phyloP scores from a whole-genome alignment of 2,888 invertebrate genomes.

The Epinotia brunnichana region DNA sequence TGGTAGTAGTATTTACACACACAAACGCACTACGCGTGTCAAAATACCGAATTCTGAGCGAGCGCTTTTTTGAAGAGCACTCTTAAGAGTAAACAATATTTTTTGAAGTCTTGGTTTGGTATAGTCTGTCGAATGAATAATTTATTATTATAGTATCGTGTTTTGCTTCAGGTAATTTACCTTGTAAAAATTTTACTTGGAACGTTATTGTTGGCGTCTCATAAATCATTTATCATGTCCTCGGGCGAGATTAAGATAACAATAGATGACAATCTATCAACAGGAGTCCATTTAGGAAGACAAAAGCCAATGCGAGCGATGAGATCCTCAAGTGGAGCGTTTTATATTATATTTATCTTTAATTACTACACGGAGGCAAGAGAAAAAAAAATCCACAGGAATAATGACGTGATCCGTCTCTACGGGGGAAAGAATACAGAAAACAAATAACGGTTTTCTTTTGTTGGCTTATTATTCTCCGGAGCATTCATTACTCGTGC shows the following conservation, averaged over 20 bases:
- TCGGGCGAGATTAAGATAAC: constrained; percentile 77
- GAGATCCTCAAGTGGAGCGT: constrained; percentile 72
- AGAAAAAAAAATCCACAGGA: constrained; percentile 51
- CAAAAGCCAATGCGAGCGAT: constrained; percentile 70
- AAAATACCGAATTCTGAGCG: too few relatives aligned
- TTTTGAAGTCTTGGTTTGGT: too few relatives aligned
- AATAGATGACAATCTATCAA: constrained; percentile 79
- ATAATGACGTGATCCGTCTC: constrained; percentile 77
- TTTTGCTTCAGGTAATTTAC: constrained; percentile 44
- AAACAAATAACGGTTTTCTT: constrained; percentile 82
- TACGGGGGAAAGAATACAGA: constrained; percentile 68
- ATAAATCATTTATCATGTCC: constrained; percentile 79
- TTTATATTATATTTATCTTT: constrained; percentile 83
- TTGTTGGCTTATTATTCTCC: constrained; percentile 81
- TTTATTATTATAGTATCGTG: constrained; percentile 36
- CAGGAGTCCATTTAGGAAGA: constrained; percentile 75
- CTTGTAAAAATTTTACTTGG: constrained; percentile 48
- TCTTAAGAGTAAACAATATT: not conserved
- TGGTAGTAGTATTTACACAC: too few relatives aligned
- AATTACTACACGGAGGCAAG: constrained; percentile 75
- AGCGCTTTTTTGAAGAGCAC: too few relatives aligned
- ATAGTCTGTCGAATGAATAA: not conserved
- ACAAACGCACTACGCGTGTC: too few relatives aligned
- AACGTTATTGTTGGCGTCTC: constrained; percentile 53
- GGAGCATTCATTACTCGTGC: constrained; percentile 77